These are phyloP conservation scores for Monoplex corrugatus DNA, from an alignment of 2,888 invertebrate genomes.

Conservation along the genomic window DNA sequence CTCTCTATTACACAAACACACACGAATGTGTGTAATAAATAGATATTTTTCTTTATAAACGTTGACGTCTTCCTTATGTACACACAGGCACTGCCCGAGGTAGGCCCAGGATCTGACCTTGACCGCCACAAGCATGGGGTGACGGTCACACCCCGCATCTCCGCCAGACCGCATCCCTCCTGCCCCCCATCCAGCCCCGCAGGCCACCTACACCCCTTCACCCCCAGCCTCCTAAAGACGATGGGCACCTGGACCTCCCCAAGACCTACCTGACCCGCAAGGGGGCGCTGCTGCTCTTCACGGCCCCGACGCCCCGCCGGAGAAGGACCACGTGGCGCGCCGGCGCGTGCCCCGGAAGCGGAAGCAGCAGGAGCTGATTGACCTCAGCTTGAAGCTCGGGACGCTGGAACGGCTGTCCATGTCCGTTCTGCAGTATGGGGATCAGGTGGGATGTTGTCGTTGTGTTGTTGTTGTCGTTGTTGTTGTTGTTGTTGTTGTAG, in stretches of 20 bases:
- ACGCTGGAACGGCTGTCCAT: constrained; percentile 72
- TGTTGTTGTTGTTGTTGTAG: too few species aligned
- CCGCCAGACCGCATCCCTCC: constrained; percentile 53
- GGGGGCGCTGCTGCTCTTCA: constrained; percentile 76
- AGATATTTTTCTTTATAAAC: background rate
- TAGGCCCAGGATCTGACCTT: constrained; percentile 27
- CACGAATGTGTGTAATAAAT: background rate
- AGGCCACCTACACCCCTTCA: constrained; percentile 46
- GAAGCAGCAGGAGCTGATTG: constrained; percentile 66
- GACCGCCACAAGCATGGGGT: constrained; percentile 74
- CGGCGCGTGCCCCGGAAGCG: constrained; percentile 33
- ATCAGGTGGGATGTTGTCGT: constrained; percentile 64
- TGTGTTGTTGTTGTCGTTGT: background rate
- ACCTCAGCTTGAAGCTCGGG: constrained; percentile 71
- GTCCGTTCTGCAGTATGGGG: constrained; percentile 76
- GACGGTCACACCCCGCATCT: constrained; percentile 66
- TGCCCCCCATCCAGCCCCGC: constrained; percentile 48
- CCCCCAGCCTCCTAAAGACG: constrained; percentile 50
- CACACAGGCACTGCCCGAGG: constrained; percentile 14
- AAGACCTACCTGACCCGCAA: constrained; percentile 77
- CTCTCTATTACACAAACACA: background rate
- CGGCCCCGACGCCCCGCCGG: constrained; percentile 61
- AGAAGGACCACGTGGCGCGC: constrained; percentile 37
- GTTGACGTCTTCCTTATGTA: background rate
- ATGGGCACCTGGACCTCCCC: constrained; percentile 69